A percentile compares a stretch with the other conserved stretches of the same genome.
Conservation (phyloP, 2,113 vertebrate genomes). For the Gopherus evgoodei region DNA sequence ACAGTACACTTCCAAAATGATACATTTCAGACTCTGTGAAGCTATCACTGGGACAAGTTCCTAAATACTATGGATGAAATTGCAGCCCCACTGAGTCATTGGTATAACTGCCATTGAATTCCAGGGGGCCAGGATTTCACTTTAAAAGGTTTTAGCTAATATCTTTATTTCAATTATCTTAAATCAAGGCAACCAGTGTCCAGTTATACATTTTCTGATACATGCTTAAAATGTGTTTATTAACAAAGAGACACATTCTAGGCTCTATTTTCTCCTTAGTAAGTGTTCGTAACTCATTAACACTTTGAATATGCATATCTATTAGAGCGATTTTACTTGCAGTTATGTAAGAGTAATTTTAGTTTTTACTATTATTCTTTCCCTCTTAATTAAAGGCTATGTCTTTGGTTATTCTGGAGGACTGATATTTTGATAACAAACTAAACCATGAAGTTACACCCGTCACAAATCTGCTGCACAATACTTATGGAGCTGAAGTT, state of each 20-base stretch:
- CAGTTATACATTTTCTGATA: not conserved
- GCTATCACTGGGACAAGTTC: not conserved
- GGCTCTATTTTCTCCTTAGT: fast-evolving
- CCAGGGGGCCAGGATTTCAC: not conserved
- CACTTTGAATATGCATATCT: not conserved
- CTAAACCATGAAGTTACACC: not conserved
- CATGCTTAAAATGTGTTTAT: not conserved
- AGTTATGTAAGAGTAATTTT: not conserved
- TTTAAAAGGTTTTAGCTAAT: not conserved
- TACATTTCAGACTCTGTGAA: fast-evolving
- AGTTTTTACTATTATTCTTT: fast-evolving
- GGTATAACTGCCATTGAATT: not conserved
- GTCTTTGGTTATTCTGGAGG: not conserved
- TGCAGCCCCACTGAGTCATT: not conserved
- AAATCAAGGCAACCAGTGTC: not conserved
- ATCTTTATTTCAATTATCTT: not conserved
- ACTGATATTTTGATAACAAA: not conserved
- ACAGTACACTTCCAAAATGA: not conserved
- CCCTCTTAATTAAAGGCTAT: not conserved
- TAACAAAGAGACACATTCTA: not conserved
- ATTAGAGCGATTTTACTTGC: not conserved
- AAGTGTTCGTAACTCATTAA: not conserved
- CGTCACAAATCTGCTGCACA: not conserved
- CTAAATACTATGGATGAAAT: not conserved
- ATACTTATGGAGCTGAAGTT: not conserved